phyloP scores from a whole-genome alignment of 2,113 vertebrate genomes.

The Pterocles orientalis region DNA sequence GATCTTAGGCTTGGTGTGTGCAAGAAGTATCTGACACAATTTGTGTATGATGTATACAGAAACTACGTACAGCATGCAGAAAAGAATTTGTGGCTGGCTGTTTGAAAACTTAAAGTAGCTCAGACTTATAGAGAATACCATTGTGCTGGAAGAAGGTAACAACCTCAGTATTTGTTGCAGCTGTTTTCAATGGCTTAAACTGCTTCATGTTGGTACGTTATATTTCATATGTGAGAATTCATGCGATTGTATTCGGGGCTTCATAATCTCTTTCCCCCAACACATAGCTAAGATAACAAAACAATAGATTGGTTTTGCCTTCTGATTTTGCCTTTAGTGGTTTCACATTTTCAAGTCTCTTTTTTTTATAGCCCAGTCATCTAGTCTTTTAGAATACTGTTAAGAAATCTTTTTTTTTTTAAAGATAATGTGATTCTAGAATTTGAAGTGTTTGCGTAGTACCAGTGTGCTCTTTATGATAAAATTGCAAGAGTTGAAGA shows the following conservation, averaged over 20 bases:
- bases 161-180: background rate
- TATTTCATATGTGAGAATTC: background rate
- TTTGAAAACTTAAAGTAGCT: background rate
- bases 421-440: background rate
- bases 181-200: background rate
- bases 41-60: background rate
- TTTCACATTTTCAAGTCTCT: background rate
- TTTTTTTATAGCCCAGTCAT: background rate
- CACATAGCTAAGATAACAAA: background rate
- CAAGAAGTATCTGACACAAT: background rate
- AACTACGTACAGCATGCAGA: rapidly evolving
- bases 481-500: background rate
- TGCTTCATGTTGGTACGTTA: background rate
- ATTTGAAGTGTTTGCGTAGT: background rate
- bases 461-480: background rate
- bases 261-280: background rate
- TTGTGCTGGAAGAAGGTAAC: background rate
- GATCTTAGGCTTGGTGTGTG: background rate
- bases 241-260: background rate
- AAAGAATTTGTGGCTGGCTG: background rate
- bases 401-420: background rate
- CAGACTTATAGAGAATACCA: background rate
- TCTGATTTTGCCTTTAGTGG: background rate
- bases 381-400: background rate
- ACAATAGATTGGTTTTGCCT: background rate